Evolutionary conservation across 2,797 vertebrate species (phyloP).

Genomic region (Trichosurus vulpecula): DNA sequence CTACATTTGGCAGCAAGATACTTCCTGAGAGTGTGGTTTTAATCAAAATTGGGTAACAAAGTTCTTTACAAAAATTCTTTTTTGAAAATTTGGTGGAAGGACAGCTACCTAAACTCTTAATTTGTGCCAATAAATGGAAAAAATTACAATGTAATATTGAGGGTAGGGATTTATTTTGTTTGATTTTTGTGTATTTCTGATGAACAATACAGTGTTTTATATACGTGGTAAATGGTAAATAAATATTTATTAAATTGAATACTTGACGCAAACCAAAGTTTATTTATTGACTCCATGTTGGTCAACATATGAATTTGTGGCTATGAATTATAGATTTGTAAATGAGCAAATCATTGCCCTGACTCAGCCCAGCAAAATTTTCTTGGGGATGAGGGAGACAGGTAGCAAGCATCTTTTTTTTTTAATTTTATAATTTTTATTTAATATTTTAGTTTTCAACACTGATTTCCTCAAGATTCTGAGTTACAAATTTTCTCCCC

Average conservation of each 20-base stretch:
- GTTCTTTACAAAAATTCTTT: conserved; percentile 19
- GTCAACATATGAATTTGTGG: background rate
- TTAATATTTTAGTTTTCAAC: no score
- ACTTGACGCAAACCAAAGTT: background rate
- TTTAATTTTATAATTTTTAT: no score
- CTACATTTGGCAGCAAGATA: conserved; percentile 17
- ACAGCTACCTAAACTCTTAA: background rate
- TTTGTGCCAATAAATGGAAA: conserved; percentile 1
- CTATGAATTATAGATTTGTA: background rate
- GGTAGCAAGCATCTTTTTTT: no score
- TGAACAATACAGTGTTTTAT: background rate
- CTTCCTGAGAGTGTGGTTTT: conserved; percentile 45
- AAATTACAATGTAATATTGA: background rate
- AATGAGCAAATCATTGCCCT: background rate
- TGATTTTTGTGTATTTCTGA: background rate
- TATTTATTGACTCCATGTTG: background rate
- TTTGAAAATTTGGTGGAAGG: conserved; percentile 14
- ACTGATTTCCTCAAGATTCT: no score
- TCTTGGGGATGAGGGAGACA: background rate
- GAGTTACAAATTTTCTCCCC: no score
- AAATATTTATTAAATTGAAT: background rate
- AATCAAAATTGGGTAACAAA: conserved; percentile 19
- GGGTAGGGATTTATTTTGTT: background rate
- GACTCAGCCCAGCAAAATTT: conserved; percentile 10
- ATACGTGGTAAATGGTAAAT: background rate